Evolutionary conservation across 1,140 invertebrate species (phyloP).

Genomic region (Dinothrombium tinctorium): DNA sequence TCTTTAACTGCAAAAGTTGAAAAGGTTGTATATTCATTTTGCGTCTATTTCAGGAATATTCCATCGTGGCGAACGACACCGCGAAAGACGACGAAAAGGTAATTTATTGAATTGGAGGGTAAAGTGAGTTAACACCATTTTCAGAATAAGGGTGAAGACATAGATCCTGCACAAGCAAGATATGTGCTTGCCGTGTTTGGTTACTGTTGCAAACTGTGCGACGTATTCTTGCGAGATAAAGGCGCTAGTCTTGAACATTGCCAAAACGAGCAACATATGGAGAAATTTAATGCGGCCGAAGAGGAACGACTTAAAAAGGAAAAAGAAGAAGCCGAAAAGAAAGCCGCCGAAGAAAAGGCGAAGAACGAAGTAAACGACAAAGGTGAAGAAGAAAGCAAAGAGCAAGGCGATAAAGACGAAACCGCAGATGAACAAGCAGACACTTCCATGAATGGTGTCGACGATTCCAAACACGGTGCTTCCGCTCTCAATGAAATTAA

Average conservation of each 20-base stretch:
- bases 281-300: constrained; percentile 1
- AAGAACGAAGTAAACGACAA: background rate
- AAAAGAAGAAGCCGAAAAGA: background rate
- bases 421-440: background rate
- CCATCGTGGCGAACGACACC: too few relatives aligned
- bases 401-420: background rate
- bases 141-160: background rate
- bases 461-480: too few relatives aligned
- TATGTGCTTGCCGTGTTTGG: constrained; percentile 1
- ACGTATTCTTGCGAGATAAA: constrained; percentile 2
- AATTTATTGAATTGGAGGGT: too few relatives aligned
- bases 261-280: background rate
- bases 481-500: too few relatives aligned
- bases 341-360: constrained; percentile 4
- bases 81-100: too few relatives aligned
- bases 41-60: too few relatives aligned
- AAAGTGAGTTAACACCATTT: too few relatives aligned
- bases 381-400: background rate
- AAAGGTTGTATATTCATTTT: too few relatives aligned
- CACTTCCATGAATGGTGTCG: too few relatives aligned
- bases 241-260: background rate
- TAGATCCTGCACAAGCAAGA: background rate
- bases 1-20: too few relatives aligned
- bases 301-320: background rate
- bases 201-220: constrained; percentile 5